These are phyloP conservation scores for Platynereis dumerilii DNA, from an alignment of 2,888 invertebrate species.

Conservation along the genomic window DNA sequence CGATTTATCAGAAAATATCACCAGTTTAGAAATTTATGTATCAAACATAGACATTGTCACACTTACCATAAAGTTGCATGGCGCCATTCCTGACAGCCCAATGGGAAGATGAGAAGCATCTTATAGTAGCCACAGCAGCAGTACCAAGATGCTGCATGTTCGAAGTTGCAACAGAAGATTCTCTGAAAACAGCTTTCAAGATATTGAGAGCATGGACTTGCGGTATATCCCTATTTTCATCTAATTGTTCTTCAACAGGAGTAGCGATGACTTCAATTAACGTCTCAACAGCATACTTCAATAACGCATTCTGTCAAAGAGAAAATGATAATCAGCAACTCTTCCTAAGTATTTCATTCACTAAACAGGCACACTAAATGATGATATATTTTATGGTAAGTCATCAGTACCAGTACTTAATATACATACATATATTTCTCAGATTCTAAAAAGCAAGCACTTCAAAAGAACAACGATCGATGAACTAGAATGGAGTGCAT, in stretches of 20 bases:
- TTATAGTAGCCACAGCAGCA: slow-evolving; percentile 68
- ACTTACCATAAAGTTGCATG: slow-evolving; percentile 75
- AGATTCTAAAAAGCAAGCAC: no score
- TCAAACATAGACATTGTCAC: no score
- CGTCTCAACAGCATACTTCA: slow-evolving; percentile 10
- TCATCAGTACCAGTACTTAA: no score
- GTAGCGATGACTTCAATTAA: slow-evolving; percentile 35
- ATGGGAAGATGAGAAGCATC: slow-evolving; percentile 62
- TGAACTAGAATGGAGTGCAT: no score
- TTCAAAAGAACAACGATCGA: no score
- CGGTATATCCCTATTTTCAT: slow-evolving; percentile 69
- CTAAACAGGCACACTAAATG: no score
- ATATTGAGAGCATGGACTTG: slow-evolving; percentile 72
- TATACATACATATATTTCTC: no score
- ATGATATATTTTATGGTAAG: no score
- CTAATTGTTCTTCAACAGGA: slow-evolving; percentile 39
- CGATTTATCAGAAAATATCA: no score
- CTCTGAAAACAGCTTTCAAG: slow-evolving; percentile 69
- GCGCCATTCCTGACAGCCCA: slow-evolving; percentile 74
- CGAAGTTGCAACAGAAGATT: slow-evolving; percentile 69
- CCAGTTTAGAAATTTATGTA: no score
- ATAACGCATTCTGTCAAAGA: slow-evolving; percentile 23
- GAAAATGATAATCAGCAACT: no score
- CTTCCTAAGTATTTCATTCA: no score
- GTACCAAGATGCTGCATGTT: slow-evolving; percentile 68